phyloP scores from a whole-genome alignment of 92 coral and sea anemone species.

The Desmophyllum pertusum region DNA sequence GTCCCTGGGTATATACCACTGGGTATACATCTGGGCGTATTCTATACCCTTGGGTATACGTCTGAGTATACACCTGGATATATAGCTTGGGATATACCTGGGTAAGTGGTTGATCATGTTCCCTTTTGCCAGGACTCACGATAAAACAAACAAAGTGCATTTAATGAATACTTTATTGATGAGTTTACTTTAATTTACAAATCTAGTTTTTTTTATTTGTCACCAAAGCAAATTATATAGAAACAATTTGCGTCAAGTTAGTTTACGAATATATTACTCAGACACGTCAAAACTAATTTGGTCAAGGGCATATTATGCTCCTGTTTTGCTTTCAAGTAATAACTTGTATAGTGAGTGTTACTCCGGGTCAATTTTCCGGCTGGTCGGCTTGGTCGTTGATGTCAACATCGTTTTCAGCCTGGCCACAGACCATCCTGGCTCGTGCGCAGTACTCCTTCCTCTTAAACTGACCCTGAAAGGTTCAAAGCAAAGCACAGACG shows the following conservation, averaged over 20 bases:
- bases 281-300: background rate
- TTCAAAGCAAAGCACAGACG: background rate
- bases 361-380: background rate
- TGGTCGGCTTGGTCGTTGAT: background rate
- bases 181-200: background rate
- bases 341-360: background rate
- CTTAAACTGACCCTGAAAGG: background rate
- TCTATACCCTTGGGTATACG: too few relatives aligned
- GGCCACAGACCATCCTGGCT: slow-evolving; percentile 4
- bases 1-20: too few relatives aligned
- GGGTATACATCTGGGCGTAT: too few relatives aligned
- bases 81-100: too few relatives aligned
- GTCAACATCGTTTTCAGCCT: background rate
- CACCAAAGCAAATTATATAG: background rate
- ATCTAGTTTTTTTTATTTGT: background rate
- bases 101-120: too few relatives aligned
- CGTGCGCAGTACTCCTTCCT: slow-evolving; percentile 8
- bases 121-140: too few relatives aligned
- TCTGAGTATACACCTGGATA: too few relatives aligned
- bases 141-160: too few relatives aligned
- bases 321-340: background rate
- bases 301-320: too few relatives aligned
- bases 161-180: too few relatives aligned
- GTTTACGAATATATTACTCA: background rate
- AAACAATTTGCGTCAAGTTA: background rate